These are phyloP conservation scores for Macropus fuliginosus DNA, from an alignment of 2,797 vertebrate genomes.

Conservation along the genomic window DNA sequence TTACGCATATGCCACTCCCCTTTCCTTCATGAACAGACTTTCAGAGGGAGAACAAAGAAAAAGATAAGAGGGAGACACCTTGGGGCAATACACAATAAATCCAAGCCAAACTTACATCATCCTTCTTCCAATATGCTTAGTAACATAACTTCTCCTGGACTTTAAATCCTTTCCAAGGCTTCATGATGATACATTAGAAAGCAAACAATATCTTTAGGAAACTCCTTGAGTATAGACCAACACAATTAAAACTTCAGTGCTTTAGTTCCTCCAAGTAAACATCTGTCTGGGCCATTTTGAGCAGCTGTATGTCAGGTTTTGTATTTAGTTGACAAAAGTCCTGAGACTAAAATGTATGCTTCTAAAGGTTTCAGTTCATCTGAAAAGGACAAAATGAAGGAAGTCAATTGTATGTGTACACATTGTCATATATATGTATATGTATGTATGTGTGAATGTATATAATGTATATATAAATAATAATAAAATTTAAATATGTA, in stretches of 20 bases:
- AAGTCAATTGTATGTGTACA: neutral
- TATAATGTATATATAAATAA: neutral
- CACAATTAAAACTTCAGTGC: neutral
- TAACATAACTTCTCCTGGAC: neutral
- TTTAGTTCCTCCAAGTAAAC: conserved; percentile 25
- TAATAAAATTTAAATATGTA: too few relatives aligned
- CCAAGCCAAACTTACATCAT: neutral
- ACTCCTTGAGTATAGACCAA: conserved; percentile 41
- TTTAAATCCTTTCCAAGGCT: conserved; percentile 54
- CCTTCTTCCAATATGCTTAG: conserved; percentile 8
- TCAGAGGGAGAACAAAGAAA: too few relatives aligned
- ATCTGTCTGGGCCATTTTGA: conserved; percentile 64
- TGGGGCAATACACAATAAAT: neutral
- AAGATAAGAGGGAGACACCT: too few relatives aligned
- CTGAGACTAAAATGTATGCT: conserved; percentile 44
- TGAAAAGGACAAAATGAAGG: conserved; percentile 60
- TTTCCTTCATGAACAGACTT: too few relatives aligned
- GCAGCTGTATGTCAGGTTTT: conserved; percentile 62
- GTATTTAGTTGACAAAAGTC: conserved; percentile 54
- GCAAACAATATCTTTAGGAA: conserved; percentile 44
- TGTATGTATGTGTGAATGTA: neutral
- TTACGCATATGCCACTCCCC: too few relatives aligned
- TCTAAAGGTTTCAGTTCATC: conserved; percentile 58
- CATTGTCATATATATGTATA: neutral
- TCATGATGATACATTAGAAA: conserved; percentile 24